phyloP scores from a whole-genome alignment of 2,888 invertebrate species.

The Orthosia incerta region DNA sequence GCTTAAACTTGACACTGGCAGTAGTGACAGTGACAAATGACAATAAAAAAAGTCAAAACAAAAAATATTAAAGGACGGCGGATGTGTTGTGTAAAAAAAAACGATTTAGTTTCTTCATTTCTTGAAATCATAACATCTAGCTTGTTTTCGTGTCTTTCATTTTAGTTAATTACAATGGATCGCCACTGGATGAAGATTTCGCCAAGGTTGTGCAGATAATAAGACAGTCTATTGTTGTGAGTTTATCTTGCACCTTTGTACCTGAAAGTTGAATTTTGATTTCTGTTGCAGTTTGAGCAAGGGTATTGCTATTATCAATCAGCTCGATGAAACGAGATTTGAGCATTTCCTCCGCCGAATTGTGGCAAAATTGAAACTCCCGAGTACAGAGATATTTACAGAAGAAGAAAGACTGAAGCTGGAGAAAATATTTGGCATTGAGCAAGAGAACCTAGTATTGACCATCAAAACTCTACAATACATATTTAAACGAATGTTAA shows the following conservation, averaged over 20 bases:
- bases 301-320: conserved; percentile 80
- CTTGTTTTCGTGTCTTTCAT: not conserved
- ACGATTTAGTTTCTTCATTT: too few species aligned
- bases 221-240: not conserved
- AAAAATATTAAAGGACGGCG: not conserved
- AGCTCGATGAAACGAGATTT: conserved; percentile 82
- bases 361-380: conserved; percentile 79
- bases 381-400: conserved; percentile 83
- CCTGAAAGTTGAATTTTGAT: not conserved
- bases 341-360: conserved; percentile 85
- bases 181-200: conserved; percentile 80
- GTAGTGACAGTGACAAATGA: not conserved
- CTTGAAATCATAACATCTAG: not conserved
- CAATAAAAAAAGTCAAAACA: not conserved
- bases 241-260: not conserved
- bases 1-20: not conserved
- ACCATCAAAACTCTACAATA: conserved; percentile 83
- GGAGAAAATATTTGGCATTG: conserved; percentile 81
- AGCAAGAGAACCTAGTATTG: conserved; percentile 77
- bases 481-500: conserved; percentile 82
- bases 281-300: conserved; percentile 79
- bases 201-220: conserved; percentile 72
- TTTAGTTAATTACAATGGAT: conserved; percentile 70
- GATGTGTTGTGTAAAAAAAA: not conserved
- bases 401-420: conserved; percentile 83